Evolutionary conservation across 2,113 vertebrate genomes (phyloP).

Genomic region (Ceratotherium simum): DNA sequence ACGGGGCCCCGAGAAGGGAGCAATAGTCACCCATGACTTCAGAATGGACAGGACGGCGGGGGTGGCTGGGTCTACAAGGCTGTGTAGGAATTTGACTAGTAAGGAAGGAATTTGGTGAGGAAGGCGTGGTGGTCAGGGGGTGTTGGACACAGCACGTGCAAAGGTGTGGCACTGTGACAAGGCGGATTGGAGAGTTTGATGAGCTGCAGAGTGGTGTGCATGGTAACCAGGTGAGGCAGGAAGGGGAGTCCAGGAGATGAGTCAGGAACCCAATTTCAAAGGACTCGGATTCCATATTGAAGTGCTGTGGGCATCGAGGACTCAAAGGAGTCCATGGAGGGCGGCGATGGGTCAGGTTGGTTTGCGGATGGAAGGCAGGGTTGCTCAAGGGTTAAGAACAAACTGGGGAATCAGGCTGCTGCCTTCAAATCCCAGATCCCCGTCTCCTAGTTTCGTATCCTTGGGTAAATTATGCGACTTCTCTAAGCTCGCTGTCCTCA

Average conservation of each 20-base stretch:
- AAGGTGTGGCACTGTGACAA: accelerated
- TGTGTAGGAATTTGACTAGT: accelerated
- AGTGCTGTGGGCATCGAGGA: neutral
- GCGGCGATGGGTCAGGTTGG: accelerated
- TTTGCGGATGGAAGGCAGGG: neutral
- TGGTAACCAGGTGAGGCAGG: neutral
- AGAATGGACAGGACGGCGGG: neutral
- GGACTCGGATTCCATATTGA: neutral
- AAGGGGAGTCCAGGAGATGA: neutral
- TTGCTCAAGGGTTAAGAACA: neutral
- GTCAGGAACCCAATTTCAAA: neutral
- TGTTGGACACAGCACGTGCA: accelerated
- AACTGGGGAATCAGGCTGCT: neutral
- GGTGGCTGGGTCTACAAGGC: neutral
- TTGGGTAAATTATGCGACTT: too few species aligned
- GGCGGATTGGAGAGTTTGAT: neutral
- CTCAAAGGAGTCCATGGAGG: neutral
- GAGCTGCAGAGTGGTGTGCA: neutral
- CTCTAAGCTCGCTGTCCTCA: neutral
- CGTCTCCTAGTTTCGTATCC: neutral
- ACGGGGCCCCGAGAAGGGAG: too few species aligned
- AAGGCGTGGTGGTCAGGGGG: accelerated
- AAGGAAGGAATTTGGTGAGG: neutral
- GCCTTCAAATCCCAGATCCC: neutral
- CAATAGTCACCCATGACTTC: neutral